These are phyloP conservation scores for Talpa occidentalis DNA, from an alignment of 2,113 vertebrate species.

Conservation along the genomic window DNA sequence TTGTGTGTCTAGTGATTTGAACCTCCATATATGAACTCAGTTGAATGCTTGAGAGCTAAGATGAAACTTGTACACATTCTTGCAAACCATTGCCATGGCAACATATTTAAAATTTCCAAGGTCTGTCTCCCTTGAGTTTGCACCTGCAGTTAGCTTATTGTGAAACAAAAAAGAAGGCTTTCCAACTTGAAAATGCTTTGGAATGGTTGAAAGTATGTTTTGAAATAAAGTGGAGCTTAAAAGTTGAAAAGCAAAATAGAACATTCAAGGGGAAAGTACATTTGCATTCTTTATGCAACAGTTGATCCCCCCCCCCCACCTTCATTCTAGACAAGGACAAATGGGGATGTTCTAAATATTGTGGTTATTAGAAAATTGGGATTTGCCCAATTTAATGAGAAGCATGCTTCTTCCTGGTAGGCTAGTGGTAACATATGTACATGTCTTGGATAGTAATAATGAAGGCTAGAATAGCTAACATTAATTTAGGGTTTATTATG, in stretches of 20 bases:
- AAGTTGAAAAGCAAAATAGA: slow-evolving; percentile 77
- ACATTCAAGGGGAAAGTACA: slow-evolving; percentile 43
- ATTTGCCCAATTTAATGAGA: neutral
- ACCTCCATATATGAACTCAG: slow-evolving; percentile 70
- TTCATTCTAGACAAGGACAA: neutral
- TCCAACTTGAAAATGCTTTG: slow-evolving; percentile 73
- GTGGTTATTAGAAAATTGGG: neutral
- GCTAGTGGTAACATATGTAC: neutral
- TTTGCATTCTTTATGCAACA: slow-evolving; percentile 51
- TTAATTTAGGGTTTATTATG: neutral
- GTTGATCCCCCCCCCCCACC: neutral
- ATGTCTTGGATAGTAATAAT: neutral
- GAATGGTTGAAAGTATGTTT: slow-evolving; percentile 69
- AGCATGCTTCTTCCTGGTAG: neutral
- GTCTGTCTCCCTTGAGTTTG: slow-evolving; percentile 80
- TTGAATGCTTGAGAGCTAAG: slow-evolving; percentile 74
- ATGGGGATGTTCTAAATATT: neutral
- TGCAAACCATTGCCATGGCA: slow-evolving; percentile 86
- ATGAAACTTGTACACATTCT: slow-evolving; percentile 69
- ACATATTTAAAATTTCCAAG: slow-evolving; percentile 83
- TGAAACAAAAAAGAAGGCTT: slow-evolving; percentile 81
- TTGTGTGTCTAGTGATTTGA: slow-evolving; percentile 75
- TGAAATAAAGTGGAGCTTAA: slow-evolving; percentile 80
- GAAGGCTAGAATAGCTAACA: neutral
- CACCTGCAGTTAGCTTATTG: slow-evolving; percentile 83